Conservation (phyloP, 2,888 invertebrate species). For the Stramonita haemastoma region DNA sequence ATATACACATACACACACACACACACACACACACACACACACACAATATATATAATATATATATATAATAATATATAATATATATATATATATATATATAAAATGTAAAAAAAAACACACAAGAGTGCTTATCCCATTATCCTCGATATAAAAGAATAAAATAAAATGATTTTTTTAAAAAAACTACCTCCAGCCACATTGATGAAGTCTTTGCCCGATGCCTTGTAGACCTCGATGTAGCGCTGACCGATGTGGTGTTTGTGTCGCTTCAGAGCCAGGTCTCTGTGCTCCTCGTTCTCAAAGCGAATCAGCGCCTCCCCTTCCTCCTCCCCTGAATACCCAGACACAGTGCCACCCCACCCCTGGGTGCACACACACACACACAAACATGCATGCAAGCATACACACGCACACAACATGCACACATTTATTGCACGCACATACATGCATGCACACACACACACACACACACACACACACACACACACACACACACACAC, state of each 20-base stretch:
- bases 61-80: too few species aligned
- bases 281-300: slow-evolving; percentile 94
- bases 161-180: too few species aligned
- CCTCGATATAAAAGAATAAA: too few species aligned
- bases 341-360: slow-evolving; percentile 98
- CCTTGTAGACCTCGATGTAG: slow-evolving; percentile 99
- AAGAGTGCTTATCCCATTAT: too few species aligned
- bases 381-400: background rate
- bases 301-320: slow-evolving; percentile 99
- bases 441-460: background rate
- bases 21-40: too few species aligned
- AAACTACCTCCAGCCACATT: slow-evolving; percentile 97
- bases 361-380: slow-evolving; percentile 81
- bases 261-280: slow-evolving; percentile 97
- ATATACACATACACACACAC: background rate
- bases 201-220: slow-evolving; percentile 97
- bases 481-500: background rate
- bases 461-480: background rate
- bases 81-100: too few species aligned
- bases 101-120: too few species aligned
- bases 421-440: background rate
- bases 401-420: background rate
- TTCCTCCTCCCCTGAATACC: slow-evolving; percentile 98
- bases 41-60: too few species aligned
- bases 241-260: slow-evolving; percentile 98